Evolutionary conservation across 1,140 invertebrate genomes (phyloP).

Genomic region (Trichogramma pretiosum): DNA sequence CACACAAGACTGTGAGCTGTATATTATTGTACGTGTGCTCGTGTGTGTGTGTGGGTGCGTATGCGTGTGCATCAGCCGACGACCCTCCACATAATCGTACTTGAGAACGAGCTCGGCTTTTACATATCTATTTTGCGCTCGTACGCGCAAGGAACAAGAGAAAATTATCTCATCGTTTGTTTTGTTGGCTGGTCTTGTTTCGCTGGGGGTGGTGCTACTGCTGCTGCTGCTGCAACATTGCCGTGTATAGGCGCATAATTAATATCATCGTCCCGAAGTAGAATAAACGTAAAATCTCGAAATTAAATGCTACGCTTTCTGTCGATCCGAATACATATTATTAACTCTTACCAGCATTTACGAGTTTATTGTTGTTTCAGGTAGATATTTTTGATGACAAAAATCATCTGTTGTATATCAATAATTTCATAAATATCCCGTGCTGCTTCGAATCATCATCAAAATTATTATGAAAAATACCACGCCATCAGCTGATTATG

Average conservation of each 20-base stretch:
- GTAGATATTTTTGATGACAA: not conserved
- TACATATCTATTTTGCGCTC: too few species aligned
- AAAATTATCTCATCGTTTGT: too few species aligned
- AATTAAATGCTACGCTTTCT: not conserved
- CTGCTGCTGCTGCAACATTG: too few species aligned
- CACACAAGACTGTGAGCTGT: not conserved
- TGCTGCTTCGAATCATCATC: too few species aligned
- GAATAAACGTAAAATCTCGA: not conserved
- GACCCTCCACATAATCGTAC: too few species aligned
- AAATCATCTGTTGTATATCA: not conserved
- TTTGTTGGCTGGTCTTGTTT: too few species aligned
- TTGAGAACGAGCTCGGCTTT: too few species aligned
- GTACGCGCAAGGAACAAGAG: too few species aligned
- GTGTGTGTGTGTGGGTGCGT: not conserved
- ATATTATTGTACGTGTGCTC: conserved; percentile 9
- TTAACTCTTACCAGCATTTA: not conserved
- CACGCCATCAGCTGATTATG: too few species aligned
- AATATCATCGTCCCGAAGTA: not conserved
- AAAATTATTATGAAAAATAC: too few species aligned
- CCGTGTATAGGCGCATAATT: not conserved
- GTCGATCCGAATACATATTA: not conserved
- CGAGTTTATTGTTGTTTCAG: not conserved
- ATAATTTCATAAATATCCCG: too few species aligned
- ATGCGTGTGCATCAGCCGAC: not conserved
- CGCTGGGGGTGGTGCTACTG: too few species aligned